phyloP scores from a whole-genome alignment of 2,113 vertebrate genomes.

The Columba livia region DNA sequence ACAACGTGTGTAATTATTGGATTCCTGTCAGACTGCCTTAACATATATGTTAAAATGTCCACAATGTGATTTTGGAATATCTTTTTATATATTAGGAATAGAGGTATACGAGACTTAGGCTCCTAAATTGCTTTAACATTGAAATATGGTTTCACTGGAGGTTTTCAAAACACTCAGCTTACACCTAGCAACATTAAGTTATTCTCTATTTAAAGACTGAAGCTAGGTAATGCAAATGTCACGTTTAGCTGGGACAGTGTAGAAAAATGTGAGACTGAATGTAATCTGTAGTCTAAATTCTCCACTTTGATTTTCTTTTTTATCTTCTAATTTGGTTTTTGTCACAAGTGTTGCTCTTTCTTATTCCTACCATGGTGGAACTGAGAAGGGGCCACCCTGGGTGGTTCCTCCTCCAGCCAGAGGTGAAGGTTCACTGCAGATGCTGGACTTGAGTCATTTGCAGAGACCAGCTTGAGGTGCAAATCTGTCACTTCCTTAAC shows the following conservation, averaged over 20 bases:
- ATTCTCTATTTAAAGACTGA: not conserved
- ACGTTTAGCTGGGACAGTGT: not conserved
- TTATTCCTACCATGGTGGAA: not conserved
- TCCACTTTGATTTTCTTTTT: not conserved
- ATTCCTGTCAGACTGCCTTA: not conserved
- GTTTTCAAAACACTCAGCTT: not conserved
- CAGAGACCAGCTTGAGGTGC: not conserved
- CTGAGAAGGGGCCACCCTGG: not conserved
- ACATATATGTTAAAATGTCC: not conserved
- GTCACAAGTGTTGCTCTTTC: not conserved
- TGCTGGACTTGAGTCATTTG: not conserved
- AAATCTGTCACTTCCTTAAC: not conserved
- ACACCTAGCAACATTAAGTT: not conserved
- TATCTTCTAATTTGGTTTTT: not conserved
- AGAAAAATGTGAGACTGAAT: not conserved
- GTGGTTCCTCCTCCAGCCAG: not conserved
- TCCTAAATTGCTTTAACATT: not conserved
- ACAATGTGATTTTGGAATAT: not conserved
- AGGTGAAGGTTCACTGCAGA: slow-evolving; percentile 24
- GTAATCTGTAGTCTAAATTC: not conserved
- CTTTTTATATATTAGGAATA: rapidly evolving
- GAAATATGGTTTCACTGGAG: not conserved
- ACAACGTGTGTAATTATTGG: not conserved
- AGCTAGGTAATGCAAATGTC: not conserved
- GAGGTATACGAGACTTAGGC: not conserved